Base-by-base conservation (phyloP, 2,888 invertebrate species). In the Craniophora ligustri region DNA sequence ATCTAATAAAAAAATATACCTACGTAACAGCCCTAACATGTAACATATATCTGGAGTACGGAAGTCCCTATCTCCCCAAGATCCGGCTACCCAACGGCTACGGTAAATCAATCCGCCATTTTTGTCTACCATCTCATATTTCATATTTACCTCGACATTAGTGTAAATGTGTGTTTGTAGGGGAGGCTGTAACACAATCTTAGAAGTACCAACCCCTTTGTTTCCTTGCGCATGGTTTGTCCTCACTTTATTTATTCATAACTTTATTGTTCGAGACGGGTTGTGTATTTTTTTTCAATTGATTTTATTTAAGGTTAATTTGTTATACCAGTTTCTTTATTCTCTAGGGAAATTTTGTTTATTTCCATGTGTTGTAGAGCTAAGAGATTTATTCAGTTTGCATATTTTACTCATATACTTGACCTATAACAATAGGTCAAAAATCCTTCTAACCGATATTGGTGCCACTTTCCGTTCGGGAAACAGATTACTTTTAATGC, bases 41-140 rank as follows among this genome's bases (percentile, higher is more conserved):
- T 66, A 65, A 62, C 64, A 54, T 64, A 59, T 76, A 55, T 63
- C 42, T 65, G 53, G 44, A 48, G 55, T 34, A 59, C 66, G 73
- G 69, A 73, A 72, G 70, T 75, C 63, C 63, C 54, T 58, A 75
- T 68, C 72, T 75, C 57, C 76, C 78, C 67, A 75, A 77, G 79
- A 81, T 82, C 81, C 81, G 81, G 72, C 75, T 67, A 72, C 72
- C n/a, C 68, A 72, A 68, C 77, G 74, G 79, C 74, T 73, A 57
- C 78, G 75, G 83, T 87, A 86, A 87, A 86, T 87, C 87, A 87
- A 86, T 85, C 81, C 76, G 60, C 73, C 76, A 81, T 84, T 84
- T 82, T 82, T 79, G 73, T 79, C 65, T 67, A 61, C 69, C 64
- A 64, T 72, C 79, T 84, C 81, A 74, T 82, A 81, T 85, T 82